Conservation (phyloP, 2,113 vertebrate species). For the Rhagologus leucostigma region DNA sequence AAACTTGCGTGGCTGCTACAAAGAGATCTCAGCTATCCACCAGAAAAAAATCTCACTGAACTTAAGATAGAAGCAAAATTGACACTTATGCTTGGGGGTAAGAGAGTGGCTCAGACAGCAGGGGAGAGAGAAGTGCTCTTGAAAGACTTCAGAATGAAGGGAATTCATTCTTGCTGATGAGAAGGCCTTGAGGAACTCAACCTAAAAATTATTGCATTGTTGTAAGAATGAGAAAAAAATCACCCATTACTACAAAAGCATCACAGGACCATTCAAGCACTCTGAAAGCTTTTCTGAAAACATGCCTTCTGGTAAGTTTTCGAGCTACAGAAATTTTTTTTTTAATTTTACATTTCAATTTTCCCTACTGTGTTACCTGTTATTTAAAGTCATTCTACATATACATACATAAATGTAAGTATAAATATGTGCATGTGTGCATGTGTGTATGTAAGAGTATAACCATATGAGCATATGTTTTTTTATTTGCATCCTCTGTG, state of each 20-base stretch:
- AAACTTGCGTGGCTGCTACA: neutral
- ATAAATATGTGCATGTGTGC: neutral
- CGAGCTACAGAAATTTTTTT: neutral
- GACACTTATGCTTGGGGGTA: neutral
- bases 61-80: neutral
- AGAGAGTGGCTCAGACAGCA: neutral
- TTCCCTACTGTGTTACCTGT: neutral
- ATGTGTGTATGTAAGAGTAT: neutral
- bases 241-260: neutral
- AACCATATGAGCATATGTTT: slow-evolving; percentile 1
- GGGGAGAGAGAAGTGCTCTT: neutral
- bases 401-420: neutral
- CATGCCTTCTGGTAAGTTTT: neutral
- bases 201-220: neutral
- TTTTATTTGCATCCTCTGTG: neutral
- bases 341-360: neutral
- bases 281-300: neutral
- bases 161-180: neutral
- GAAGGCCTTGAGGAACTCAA: slow-evolving; percentile 2
- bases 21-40: neutral
- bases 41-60: neutral
- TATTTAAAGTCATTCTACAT: neutral
- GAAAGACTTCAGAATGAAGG: neutral
- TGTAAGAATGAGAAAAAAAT: neutral
- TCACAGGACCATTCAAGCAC: neutral